phyloP scores from a whole-genome alignment of 2,797 vertebrate genomes.

The Falco peregrinus region DNA sequence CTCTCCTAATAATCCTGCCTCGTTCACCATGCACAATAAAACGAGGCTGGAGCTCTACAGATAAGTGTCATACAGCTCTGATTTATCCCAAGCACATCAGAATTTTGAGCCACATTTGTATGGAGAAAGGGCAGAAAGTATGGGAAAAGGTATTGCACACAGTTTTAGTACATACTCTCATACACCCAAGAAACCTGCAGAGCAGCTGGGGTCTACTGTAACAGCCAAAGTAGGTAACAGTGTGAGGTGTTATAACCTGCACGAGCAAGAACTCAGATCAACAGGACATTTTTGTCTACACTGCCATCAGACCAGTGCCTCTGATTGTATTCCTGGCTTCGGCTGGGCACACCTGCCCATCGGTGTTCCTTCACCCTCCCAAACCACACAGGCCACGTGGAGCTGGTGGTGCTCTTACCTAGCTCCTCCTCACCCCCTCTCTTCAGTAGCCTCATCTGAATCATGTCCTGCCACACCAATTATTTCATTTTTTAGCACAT shows the following conservation, averaged over 20 bases:
- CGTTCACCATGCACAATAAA: neutral
- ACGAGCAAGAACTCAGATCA: neutral
- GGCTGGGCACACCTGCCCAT: neutral
- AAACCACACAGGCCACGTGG: fast-evolving
- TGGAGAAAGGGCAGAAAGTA: fast-evolving
- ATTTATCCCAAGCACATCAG: neutral
- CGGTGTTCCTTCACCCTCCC: neutral
- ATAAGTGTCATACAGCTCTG: neutral
- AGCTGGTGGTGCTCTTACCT: neutral
- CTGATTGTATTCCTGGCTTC: neutral
- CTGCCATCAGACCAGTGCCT: neutral
- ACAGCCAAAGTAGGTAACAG: neutral
- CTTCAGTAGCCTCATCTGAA: neutral
- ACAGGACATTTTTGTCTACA: neutral
- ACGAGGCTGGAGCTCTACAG: neutral
- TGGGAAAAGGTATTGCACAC: neutral
- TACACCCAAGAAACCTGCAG: neutral
- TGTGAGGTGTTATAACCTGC: fast-evolving
- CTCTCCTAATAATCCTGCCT: neutral
- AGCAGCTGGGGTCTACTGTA: neutral
- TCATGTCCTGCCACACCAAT: fast-evolving
- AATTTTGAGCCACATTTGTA: neutral
- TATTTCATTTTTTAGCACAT: neutral
- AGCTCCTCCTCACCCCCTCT: neutral
- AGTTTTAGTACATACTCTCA: neutral